These are phyloP conservation scores for Chloroceryle amazona DNA, from an alignment of 2,797 vertebrate genomes.

Conservation along the genomic window DNA sequence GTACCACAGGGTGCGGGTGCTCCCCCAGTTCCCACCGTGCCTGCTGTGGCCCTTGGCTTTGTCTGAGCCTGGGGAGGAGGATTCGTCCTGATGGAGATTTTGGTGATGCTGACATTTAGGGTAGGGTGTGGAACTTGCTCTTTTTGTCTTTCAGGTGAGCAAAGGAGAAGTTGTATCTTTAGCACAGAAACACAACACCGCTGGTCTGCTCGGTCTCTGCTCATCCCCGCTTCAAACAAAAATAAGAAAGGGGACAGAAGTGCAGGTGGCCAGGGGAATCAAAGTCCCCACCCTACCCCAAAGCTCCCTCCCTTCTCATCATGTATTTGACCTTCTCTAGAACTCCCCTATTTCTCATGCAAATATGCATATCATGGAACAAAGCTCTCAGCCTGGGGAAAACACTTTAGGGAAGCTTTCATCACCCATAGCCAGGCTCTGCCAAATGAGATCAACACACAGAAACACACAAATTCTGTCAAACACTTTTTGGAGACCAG, in stretches of 20 bases:
- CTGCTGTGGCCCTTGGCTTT: not conserved
- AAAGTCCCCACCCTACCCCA: not conserved
- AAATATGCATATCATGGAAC: conserved; percentile 30
- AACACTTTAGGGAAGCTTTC: not conserved
- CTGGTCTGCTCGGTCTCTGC: fast-evolving
- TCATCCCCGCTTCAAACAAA: not conserved
- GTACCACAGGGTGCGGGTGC: fast-evolving
- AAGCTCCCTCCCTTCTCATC: not conserved
- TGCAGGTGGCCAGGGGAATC: not conserved
- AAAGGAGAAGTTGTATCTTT: not conserved
- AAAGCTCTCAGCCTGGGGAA: not conserved
- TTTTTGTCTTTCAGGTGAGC: not conserved
- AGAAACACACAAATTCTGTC: not conserved
- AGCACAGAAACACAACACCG: fast-evolving
- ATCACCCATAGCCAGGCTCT: not conserved
- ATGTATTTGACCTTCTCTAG: conserved; percentile 3
- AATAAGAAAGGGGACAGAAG: not conserved
- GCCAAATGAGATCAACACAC: fast-evolving
- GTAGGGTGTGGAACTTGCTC: not conserved
- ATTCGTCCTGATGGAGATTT: not conserved
- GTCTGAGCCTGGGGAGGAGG: not conserved
- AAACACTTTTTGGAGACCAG: not conserved
- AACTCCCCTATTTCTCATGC: conserved; percentile 35
- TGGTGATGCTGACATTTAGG: not conserved
- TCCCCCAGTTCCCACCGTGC: fast-evolving